A percentile compares a stretch with the other conserved stretches of the same genome.
Evolutionary conservation across 2,797 vertebrate genomes (phyloP).

Genomic region (Rhincodon typus): DNA sequence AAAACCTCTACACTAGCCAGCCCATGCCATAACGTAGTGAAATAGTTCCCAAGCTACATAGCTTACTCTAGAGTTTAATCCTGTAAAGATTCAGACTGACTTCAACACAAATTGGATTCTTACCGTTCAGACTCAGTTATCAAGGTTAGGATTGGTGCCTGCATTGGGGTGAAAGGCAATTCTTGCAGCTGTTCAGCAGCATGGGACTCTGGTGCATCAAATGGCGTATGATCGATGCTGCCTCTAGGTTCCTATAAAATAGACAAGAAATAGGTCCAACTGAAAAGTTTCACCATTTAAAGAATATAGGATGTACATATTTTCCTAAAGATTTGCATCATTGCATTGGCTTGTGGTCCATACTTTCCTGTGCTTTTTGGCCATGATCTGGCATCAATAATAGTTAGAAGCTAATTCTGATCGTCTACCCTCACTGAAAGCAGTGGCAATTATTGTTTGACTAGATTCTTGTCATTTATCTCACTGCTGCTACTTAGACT

Average conservation of each 20-base stretch:
- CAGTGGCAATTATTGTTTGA: not conserved
- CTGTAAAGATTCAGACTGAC: not conserved
- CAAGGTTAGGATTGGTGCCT: conserved; percentile 69
- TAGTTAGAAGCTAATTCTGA: not conserved
- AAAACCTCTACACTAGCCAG: not conserved
- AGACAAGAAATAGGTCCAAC: not conserved
- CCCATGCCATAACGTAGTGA: not conserved
- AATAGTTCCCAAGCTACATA: not conserved
- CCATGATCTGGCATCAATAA: not conserved
- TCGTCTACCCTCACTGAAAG: not conserved
- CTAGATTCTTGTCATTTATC: not conserved
- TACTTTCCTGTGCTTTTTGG: not conserved
- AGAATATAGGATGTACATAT: not conserved
- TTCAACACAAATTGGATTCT: conserved; percentile 42
- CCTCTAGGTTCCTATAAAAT: conserved; percentile 52
- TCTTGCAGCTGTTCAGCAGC: conserved; percentile 61
- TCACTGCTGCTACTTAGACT: not conserved
- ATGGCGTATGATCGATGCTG: conserved; percentile 73
- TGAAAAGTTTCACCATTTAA: not conserved
- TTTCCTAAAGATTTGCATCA: not conserved
- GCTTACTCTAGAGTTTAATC: not conserved
- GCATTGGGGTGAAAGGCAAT: conserved; percentile 74
- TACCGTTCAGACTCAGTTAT: conserved; percentile 69
- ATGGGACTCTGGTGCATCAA: conserved; percentile 35
- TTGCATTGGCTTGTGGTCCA: not conserved